A percentile compares a stretch with the other conserved stretches of the same genome.
These are phyloP conservation scores for Melolontha melolontha DNA, from an alignment of 2,888 invertebrate genomes.

Conservation along the genomic window DNA sequence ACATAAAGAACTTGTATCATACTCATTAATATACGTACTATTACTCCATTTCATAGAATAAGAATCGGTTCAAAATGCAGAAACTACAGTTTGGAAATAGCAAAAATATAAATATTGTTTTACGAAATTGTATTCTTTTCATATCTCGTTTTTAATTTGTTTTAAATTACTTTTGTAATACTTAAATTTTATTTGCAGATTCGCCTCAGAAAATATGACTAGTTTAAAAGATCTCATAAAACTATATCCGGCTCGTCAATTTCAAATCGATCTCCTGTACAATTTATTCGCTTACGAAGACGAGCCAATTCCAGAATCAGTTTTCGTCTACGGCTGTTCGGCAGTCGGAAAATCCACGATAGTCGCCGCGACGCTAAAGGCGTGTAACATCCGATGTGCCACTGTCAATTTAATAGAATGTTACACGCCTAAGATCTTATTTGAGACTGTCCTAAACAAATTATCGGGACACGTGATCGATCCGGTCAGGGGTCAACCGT, in stretches of 20 bases:
- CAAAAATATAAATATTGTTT: too few species aligned
- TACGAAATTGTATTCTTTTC: too few species aligned
- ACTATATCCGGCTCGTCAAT: conserved; percentile 58
- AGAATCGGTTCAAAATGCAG: too few species aligned
- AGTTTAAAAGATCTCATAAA: conserved; percentile 33
- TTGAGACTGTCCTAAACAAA: conserved; percentile 78
- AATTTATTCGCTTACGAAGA: conserved; percentile 66
- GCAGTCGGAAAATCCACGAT: conserved; percentile 87
- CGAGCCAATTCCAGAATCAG: conserved; percentile 75
- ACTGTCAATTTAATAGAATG: conserved; percentile 86
- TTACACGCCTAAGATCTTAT: conserved; percentile 80
- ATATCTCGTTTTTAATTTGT: too few species aligned
- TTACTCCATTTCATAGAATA: too few species aligned
- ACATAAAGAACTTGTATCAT: too few species aligned
- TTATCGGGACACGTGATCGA: conserved; percentile 66
- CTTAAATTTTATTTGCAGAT: too few species aligned
- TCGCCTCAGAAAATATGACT: conserved; percentile 5
- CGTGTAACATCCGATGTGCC: conserved; percentile 72
- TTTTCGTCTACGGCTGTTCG: conserved; percentile 86
- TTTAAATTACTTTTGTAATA: too few species aligned
- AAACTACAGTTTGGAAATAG: too few species aligned
- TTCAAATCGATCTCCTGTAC: conserved; percentile 60
- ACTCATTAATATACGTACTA: too few species aligned
- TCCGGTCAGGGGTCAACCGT: conserved; percentile 61
- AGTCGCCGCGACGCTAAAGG: conserved; percentile 71